These are phyloP conservation scores for Protonibea diacanthus DNA, from an alignment of 2,797 vertebrate species.

Conservation along the genomic window DNA sequence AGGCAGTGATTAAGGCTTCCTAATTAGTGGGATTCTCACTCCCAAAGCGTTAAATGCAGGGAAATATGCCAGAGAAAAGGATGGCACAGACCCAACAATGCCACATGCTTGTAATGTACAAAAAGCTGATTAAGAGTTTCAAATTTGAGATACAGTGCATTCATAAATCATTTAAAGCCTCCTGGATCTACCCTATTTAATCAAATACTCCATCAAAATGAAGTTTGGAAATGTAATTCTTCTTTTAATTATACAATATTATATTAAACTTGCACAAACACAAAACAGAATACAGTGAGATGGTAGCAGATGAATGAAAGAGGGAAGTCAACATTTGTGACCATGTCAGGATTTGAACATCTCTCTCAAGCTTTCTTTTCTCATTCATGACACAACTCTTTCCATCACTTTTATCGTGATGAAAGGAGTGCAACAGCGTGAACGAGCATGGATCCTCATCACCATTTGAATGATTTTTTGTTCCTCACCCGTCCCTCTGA, in stretches of 20 bases:
- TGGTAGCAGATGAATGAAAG: neutral
- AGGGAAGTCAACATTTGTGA: neutral
- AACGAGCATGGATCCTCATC: no score
- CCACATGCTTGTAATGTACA: slow-evolving; percentile 29
- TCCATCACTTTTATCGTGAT: neutral
- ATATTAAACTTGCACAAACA: neutral
- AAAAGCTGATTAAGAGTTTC: slow-evolving; percentile 37
- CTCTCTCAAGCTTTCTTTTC: neutral
- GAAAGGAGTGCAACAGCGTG: no score
- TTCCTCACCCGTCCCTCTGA: neutral
- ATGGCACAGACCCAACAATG: slow-evolving; percentile 13
- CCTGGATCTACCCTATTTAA: slow-evolving; percentile 18
- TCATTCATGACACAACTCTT: neutral
- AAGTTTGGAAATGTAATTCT: slow-evolving; percentile 5
- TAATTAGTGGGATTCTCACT: slow-evolving; percentile 70
- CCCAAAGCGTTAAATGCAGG: slow-evolving; percentile 41
- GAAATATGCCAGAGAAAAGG: slow-evolving; percentile 37
- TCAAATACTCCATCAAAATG: slow-evolving; percentile 14
- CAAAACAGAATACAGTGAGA: neutral
- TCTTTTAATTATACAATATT: neutral
- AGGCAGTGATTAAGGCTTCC: slow-evolving; percentile 62
- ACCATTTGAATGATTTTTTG: neutral
- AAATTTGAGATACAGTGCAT: slow-evolving; percentile 14
- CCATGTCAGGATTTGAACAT: neutral
- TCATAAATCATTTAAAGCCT: slow-evolving; percentile 38